These are phyloP conservation scores for Pangasius mekongensis DNA, from an alignment of 2,797 vertebrate species.

Conservation along the genomic window DNA sequence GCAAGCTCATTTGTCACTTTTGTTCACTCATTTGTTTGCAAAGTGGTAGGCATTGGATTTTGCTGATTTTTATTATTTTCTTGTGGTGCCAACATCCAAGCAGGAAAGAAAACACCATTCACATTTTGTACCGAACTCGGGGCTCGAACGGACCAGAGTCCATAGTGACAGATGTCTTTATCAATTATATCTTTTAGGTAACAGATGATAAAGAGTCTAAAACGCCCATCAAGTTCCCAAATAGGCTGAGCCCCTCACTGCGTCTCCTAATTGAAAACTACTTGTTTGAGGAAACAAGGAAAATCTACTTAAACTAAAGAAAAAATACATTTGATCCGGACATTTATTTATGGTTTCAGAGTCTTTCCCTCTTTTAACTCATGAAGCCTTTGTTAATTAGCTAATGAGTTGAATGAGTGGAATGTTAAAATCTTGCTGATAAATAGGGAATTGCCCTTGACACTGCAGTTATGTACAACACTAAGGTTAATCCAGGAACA, in stretches of 20 bases:
- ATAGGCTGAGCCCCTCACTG: background rate
- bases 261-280: background rate
- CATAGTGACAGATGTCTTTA: too few relatives aligned
- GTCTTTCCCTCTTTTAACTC: background rate
- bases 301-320: background rate
- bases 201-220: background rate
- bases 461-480: background rate
- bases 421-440: background rate
- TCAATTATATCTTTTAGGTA: too few relatives aligned
- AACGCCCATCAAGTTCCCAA: background rate
- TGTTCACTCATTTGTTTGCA: background rate
- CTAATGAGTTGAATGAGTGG: background rate
- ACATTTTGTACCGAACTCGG: background rate
- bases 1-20: background rate
- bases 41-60: background rate
- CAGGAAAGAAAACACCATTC: background rate
- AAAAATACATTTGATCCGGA: background rate
- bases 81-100: background rate
- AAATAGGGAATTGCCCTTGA: background rate
- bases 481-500: constrained; percentile 12
- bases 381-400: background rate
- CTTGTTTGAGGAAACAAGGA: too few relatives aligned
- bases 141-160: background rate
- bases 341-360: background rate
- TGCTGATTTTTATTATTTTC: background rate